Evolutionary conservation across 2,888 invertebrate species (phyloP).

Genomic region (Tenthredo amoena): DNA sequence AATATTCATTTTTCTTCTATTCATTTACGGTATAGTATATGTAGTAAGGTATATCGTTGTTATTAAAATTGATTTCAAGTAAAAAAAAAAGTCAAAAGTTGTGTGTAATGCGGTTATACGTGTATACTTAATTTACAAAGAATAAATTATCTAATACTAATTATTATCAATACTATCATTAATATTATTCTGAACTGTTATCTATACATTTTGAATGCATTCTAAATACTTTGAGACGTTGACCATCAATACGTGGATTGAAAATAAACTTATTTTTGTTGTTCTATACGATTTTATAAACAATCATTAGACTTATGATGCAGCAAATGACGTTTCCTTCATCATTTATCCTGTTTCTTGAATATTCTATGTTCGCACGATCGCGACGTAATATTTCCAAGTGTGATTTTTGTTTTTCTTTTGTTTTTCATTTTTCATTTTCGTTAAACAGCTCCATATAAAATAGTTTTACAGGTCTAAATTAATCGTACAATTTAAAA

Average conservation of each 20-base stretch:
- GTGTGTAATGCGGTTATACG: conserved; percentile 3
- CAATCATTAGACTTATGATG: not conserved
- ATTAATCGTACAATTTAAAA: conserved; percentile 31
- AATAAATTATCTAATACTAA: conserved; percentile 69
- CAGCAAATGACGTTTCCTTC: not conserved
- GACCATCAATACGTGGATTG: conserved; percentile 21
- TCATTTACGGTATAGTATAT: conserved; percentile 4
- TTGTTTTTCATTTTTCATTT: not conserved
- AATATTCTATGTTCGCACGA: not conserved
- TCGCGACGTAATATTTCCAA: not conserved
- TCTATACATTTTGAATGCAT: conserved; percentile 54
- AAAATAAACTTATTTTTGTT: conserved; percentile 11
- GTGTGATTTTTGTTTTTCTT: not conserved
- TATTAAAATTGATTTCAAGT: not conserved
- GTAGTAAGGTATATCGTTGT: not conserved
- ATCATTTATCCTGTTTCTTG: not conserved
- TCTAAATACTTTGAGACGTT: conserved; percentile 47
- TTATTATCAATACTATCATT: conserved; percentile 35
- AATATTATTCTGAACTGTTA: conserved; percentile 32
- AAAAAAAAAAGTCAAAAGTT: not conserved
- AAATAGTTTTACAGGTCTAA: not conserved
- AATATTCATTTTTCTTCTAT: conserved; percentile 1
- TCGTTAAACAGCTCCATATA: not conserved
- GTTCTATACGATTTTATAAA: not conserved
- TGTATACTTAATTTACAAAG: conserved; percentile 63